These are phyloP conservation scores for Eudyptes chrysolophus DNA, from an alignment of 2,113 vertebrate species.

Conservation along the genomic window DNA sequence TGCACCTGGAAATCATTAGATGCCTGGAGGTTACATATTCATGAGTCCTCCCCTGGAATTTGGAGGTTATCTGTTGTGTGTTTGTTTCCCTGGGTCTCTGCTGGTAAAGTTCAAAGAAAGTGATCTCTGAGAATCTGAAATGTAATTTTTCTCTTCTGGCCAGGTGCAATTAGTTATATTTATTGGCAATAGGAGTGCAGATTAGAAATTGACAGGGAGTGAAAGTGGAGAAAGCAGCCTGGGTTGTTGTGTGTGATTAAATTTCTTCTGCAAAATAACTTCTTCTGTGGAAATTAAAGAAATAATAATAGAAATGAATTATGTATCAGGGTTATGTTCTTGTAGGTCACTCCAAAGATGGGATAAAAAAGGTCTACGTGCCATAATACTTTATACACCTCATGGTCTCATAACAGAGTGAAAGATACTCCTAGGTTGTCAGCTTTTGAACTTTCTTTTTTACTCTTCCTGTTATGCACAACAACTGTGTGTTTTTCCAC, in stretches of 20 bases:
- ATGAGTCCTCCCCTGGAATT: neutral
- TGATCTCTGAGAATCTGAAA: neutral
- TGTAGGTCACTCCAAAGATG: neutral
- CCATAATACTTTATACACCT: neutral
- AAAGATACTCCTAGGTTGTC: neutral
- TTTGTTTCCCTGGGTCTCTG: neutral
- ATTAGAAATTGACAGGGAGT: neutral
- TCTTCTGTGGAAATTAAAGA: neutral
- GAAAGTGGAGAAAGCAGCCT: neutral
- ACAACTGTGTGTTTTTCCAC: neutral
- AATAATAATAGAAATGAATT: neutral
- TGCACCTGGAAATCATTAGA: slow-evolving; percentile 50
- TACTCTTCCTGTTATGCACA: neutral
- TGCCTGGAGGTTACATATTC: neutral
- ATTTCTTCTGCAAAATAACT: neutral
- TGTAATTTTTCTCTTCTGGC: neutral
- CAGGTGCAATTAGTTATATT: neutral
- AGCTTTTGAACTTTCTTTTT: neutral
- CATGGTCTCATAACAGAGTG: neutral
- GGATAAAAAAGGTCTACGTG: neutral
- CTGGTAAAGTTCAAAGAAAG: neutral
- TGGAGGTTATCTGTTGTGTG: neutral
- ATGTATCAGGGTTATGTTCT: neutral
- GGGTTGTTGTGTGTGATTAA: neutral
- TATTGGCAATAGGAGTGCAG: neutral